These are phyloP conservation scores for Branchipolynoe longqiensis DNA, from an alignment of 2,888 invertebrate genomes.

Conservation along the genomic window DNA sequence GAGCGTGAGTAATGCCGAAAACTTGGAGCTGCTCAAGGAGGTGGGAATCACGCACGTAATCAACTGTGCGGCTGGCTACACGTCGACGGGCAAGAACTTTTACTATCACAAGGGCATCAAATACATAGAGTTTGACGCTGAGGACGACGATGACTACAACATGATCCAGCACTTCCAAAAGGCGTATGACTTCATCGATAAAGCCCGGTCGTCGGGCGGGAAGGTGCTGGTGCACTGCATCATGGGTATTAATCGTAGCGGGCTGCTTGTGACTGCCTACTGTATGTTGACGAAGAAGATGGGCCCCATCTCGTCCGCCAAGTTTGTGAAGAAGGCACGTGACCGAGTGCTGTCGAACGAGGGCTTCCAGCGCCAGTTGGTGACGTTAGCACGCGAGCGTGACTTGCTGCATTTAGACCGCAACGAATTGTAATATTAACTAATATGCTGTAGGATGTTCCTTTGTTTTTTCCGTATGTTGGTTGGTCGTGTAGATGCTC, in stretches of 20 bases:
- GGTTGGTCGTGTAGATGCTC: background rate
- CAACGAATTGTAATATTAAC: slow-evolving; percentile 56
- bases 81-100: slow-evolving; percentile 65
- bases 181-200: slow-evolving; percentile 68
- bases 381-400: slow-evolving; percentile 57
- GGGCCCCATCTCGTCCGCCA: slow-evolving; percentile 66
- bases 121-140: slow-evolving; percentile 68
- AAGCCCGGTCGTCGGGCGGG: slow-evolving; percentile 66
- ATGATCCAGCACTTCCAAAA: slow-evolving; percentile 69
- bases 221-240: slow-evolving; percentile 69
- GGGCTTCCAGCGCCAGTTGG: slow-evolving; percentile 61
- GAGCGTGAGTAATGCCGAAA: slow-evolving; percentile 64
- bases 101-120: slow-evolving; percentile 62
- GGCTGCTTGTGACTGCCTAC: slow-evolving; percentile 65
- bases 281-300: slow-evolving; percentile 67
- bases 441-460: background rate
- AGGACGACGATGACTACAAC: slow-evolving; percentile 68
- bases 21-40: slow-evolving; percentile 61
- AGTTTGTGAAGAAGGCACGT: slow-evolving; percentile 63
- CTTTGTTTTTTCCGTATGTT: background rate
- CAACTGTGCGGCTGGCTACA: slow-evolving; percentile 68
- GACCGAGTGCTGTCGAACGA: slow-evolving; percentile 65
- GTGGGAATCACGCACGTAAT: slow-evolving; percentile 69
- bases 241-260: slow-evolving; percentile 71
- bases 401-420: slow-evolving; percentile 59